Conservation (phyloP, 2,113 vertebrate genomes). For the Sceloporus undulatus region DNA sequence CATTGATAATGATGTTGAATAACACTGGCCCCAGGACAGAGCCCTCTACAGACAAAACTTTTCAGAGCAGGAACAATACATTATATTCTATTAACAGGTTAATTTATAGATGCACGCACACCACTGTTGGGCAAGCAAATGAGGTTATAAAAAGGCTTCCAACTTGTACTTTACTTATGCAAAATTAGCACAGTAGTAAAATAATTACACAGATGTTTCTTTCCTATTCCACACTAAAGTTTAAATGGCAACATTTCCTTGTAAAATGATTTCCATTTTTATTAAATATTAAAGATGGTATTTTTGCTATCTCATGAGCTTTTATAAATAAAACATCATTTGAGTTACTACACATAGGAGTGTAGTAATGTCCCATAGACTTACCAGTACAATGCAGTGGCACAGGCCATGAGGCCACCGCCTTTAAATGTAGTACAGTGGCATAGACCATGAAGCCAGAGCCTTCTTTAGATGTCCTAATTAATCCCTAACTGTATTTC, state of each 20-base stretch:
- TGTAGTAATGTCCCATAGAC: background rate
- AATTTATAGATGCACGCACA: background rate
- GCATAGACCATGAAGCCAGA: background rate
- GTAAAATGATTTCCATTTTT: no score
- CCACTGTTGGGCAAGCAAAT: background rate
- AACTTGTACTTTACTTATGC: background rate
- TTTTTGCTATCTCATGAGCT: background rate
- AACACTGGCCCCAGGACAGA: background rate
- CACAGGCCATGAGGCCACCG: no score
- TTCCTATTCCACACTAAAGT: background rate
- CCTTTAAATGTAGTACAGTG: background rate
- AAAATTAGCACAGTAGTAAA: background rate
- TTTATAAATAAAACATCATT: no score
- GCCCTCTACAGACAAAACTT: background rate
- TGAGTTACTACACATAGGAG: background rate
- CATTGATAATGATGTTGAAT: no score
- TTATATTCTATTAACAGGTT: background rate
- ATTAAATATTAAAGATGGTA: no score
- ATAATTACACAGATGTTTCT: background rate
- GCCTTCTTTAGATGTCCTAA: background rate
- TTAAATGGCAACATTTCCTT: no score
- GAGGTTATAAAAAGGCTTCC: background rate
- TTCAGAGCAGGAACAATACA: background rate
- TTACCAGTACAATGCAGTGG: no score
- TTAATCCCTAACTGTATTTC: background rate